Base-by-base conservation (phyloP, 1,140 invertebrate species). In the Drosophila orena region DNA sequence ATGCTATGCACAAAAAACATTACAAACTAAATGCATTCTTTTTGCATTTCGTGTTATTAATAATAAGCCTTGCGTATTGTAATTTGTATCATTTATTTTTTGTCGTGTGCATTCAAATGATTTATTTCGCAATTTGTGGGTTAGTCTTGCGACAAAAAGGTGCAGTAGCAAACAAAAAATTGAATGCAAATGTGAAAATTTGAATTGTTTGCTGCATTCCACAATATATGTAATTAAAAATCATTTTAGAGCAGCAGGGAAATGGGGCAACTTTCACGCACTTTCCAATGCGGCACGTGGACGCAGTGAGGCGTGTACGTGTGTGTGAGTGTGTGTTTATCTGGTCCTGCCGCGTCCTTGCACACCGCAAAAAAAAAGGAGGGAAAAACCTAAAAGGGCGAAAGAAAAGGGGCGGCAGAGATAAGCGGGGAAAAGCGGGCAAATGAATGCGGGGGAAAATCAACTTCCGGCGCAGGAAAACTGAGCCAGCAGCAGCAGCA, bases 201-300 rank as follows among this genome's bases (percentile, higher is more conserved):
- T 17, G 11, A 15, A 38, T 46, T 20, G 59, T 68, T 66, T 69
- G 61, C 61, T 68, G 65, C 61, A 83, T 76, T 46, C 54, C 56
- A 20, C 55, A 59, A 70, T 72, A 59, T 72, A 37, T 75, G 72
- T 47, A 76, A 76, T 77, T 77, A 77, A 77, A 77, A 70, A 57
- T 35, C 50, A 56, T 40, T 70, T 70, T 68, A 15, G 62, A 47
- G 66, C 11, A 6, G 17, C 38, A 24, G 30, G 42, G 50, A 42
- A 35, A 40, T 20, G 12, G 59, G 52, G 0, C 37, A 81, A 71
- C 57, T 81, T 75, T 47, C 79, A 86, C 81, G 83, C 81, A 88
- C 78, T 86, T 81, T 86, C 59, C 79, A 65, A 88, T 88, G 84
- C 79, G 83, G 79, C 79, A 86, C 79, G 83, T 86, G 83, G 75